These are phyloP conservation scores for Meganola albula DNA, from an alignment of 2,888 invertebrate genomes.

Conservation along the genomic window DNA sequence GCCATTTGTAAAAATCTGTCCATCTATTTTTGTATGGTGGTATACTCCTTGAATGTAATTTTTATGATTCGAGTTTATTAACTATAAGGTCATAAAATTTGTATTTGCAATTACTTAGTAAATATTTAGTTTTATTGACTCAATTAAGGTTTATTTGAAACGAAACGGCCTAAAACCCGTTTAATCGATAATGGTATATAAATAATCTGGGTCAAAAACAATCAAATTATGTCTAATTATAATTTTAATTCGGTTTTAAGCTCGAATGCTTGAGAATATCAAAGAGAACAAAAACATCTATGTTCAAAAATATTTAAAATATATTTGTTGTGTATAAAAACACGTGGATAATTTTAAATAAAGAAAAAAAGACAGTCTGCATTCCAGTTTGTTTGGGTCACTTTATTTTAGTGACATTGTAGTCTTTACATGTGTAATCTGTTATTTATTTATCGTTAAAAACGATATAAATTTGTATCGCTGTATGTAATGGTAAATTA, in stretches of 20 bases:
- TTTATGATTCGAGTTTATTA: conserved; percentile 17
- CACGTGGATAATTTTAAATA: background rate
- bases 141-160: too few relatives aligned
- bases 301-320: background rate
- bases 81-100: too few relatives aligned
- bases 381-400: conserved; percentile 41
- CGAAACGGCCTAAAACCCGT: too few relatives aligned
- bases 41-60: conserved; percentile 29
- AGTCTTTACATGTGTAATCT: conserved; percentile 20
- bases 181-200: too few relatives aligned
- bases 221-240: background rate
- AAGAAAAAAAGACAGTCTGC: conserved; percentile 31
- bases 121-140: too few relatives aligned
- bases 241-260: too few relatives aligned
- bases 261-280: conserved; percentile 7
- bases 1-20: too few relatives aligned
- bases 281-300: background rate
- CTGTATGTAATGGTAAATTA: too few relatives aligned
- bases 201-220: too few relatives aligned
- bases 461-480: conserved; percentile 38
- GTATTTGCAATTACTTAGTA: too few relatives aligned
- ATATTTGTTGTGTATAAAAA: conserved; percentile 2
- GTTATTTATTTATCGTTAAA: conserved; percentile 39
- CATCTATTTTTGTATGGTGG: conserved; percentile 60
- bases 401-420: conserved; percentile 14